These are phyloP conservation scores for Drosophila eugracilis DNA, from an alignment of 1,140 invertebrate species.

Conservation along the genomic window DNA sequence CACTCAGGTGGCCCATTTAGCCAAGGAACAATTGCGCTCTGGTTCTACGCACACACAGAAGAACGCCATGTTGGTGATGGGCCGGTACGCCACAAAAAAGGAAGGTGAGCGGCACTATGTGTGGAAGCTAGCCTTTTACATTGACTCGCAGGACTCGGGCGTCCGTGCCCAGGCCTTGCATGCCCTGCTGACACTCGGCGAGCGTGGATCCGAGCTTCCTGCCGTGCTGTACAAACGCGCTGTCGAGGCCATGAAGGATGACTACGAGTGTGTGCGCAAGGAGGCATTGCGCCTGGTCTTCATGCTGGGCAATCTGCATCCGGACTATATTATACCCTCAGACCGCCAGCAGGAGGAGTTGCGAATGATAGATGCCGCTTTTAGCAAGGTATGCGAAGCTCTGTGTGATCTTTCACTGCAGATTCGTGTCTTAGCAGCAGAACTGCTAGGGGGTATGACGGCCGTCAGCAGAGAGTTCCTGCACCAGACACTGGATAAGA, in stretches of 20 bases:
- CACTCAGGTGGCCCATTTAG: slow-evolving; percentile 81
- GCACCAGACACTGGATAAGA: slow-evolving; percentile 98
- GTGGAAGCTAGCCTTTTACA: slow-evolving; percentile 91
- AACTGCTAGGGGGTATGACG: slow-evolving; percentile 93
- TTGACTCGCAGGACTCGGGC: slow-evolving; percentile 94
- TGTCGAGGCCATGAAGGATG: slow-evolving; percentile 93
- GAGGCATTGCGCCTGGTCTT: slow-evolving; percentile 94
- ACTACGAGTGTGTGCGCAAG: slow-evolving; percentile 96
- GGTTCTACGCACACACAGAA: slow-evolving; percentile 92
- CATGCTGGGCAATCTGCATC: slow-evolving; percentile 93
- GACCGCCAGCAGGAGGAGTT: slow-evolving; percentile 89
- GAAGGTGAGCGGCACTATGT: slow-evolving; percentile 87
- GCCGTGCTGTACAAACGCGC: slow-evolving; percentile 92
- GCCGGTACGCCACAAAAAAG: slow-evolving; percentile 85
- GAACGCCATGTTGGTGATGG: slow-evolving; percentile 91
- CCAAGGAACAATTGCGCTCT: slow-evolving; percentile 89
- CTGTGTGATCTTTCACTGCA: slow-evolving; percentile 96
- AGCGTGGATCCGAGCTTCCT: slow-evolving; percentile 91
- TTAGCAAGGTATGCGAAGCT: slow-evolving; percentile 96
- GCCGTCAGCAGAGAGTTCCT: slow-evolving; percentile 95
- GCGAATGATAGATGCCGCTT: slow-evolving; percentile 97
- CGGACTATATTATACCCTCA: slow-evolving; percentile 90
- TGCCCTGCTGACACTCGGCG: slow-evolving; percentile 88
- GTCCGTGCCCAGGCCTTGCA: slow-evolving; percentile 94
- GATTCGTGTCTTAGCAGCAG: slow-evolving; percentile 91